Base-by-base conservation (phyloP, 2,888 invertebrate species). In the Drosophila barbarae region DNA sequence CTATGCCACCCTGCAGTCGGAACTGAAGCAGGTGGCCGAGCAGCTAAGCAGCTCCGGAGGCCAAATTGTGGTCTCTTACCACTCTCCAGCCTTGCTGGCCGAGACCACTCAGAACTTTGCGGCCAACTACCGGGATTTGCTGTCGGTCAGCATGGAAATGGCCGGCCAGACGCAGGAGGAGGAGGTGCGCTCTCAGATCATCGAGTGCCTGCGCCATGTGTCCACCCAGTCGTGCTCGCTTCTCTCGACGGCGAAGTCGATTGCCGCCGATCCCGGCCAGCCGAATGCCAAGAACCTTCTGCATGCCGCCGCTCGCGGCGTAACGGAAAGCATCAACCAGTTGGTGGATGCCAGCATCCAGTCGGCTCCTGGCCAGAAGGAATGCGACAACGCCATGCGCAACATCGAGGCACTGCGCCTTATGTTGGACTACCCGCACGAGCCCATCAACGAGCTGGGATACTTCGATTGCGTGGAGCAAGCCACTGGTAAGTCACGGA, bases 401-500 rank as follows among this genome's bases (percentile, higher is more conserved):
- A 95, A 96, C 88, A 97, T 99, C 64, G 95, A 96, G 89, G 94
- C 95, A 59, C 93, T 96, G 89, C 92, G 94, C 21, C 94, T 95
- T 2, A 91, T 98, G 68, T 91, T 99, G 50, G 94, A 95, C 76
- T 93, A 95, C 86, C 96, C 98, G 18, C 93, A 93, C 50, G 96
- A 98, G 88, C 97, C 98, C 0, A 92, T 98, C 76, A 95, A 93
- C 78, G 96, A 96, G 74, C 93, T 93, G 58, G 94, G 95, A 0
- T 99, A 98, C 91, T 98, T 95, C 89, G 98, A 98, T 80, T 97
- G 97, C 73, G 93, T 98, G 30, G 98, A 98, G 87, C 92, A 93
- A 18, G 96, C 98, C 5, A 96, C 97, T 72, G 95, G 95, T 41
- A 95, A 95, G 87, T 96, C 97, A 80, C 95, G 96, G 88, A 92